Conservation (phyloP, 2,888 invertebrate genomes). For the Petrolisthes manimaculis region DNA sequence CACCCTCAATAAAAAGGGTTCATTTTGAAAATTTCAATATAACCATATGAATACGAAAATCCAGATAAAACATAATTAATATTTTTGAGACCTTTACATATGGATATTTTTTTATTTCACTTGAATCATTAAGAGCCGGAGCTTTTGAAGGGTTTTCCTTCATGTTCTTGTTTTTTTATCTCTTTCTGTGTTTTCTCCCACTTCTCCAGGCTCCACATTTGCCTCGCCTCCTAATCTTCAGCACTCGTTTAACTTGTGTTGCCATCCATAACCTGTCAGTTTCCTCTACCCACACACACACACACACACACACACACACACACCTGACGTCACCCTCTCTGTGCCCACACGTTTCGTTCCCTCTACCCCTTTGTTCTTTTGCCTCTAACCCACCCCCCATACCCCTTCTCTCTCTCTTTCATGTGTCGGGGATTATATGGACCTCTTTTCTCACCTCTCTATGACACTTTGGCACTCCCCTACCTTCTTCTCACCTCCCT, state of each 20-base stretch:
- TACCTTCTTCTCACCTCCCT: neutral
- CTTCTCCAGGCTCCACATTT: neutral
- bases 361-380: neutral
- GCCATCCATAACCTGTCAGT: too few species aligned
- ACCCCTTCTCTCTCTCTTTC: neutral
- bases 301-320: too few species aligned
- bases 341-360: neutral
- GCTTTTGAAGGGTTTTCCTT: too few species aligned
- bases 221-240: too few species aligned
- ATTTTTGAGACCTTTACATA: too few species aligned
- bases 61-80: too few species aligned
- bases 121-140: too few species aligned
- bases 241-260: too few species aligned
- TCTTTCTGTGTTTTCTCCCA: constrained; percentile 3
- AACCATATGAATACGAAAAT: too few species aligned
- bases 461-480: neutral
- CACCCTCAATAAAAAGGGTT: too few species aligned
- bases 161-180: constrained; percentile 5
- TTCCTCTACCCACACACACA: neutral
- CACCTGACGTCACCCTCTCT: neutral
- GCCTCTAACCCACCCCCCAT: neutral
- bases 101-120: too few species aligned
- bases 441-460: neutral
- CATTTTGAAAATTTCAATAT: too few species aligned
- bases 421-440: neutral